Conservation (phyloP, 2,113 vertebrate genomes). For the Poicephalus meyeri region DNA sequence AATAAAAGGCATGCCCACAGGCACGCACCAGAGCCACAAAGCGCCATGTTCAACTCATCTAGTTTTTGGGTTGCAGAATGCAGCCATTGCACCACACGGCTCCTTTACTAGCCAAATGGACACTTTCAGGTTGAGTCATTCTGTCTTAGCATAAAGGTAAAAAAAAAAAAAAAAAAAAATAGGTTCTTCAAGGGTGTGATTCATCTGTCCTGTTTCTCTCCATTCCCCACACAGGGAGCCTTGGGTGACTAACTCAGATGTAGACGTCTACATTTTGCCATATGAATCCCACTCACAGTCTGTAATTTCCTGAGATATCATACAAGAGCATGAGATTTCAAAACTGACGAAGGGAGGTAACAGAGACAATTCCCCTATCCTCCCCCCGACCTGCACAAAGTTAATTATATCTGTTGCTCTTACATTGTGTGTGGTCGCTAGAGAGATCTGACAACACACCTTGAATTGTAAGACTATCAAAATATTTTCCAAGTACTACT, state of each 20-base stretch:
- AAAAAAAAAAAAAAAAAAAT: neutral
- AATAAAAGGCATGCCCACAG: rapidly evolving
- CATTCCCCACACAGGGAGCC: conserved; percentile 36
- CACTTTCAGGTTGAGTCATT: conserved; percentile 15
- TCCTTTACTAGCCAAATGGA: neutral
- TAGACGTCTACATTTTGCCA: conserved; percentile 53
- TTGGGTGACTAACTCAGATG: conserved; percentile 59
- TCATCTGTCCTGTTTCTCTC: conserved; percentile 63
- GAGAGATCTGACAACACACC: conserved; percentile 3
- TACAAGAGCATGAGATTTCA: conserved; percentile 16
- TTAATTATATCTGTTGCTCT: conserved; percentile 5
- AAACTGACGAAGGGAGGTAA: conserved; percentile 10
- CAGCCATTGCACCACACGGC: neutral
- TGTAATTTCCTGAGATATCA: neutral
- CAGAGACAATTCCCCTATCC: neutral
- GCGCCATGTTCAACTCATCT: rapidly evolving
- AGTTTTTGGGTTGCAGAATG: neutral
- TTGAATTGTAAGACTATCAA: conserved; percentile 6
- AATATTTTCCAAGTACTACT: neutral
- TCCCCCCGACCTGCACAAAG: neutral
- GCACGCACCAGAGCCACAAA: neutral
- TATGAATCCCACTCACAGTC: conserved; percentile 63
- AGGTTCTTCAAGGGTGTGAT: conserved; percentile 39
- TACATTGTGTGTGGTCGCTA: neutral
- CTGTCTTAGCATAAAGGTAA: neutral